These are phyloP conservation scores for Teleogryllus occipitalis DNA, from an alignment of 1,140 invertebrate species.

Conservation along the genomic window DNA sequence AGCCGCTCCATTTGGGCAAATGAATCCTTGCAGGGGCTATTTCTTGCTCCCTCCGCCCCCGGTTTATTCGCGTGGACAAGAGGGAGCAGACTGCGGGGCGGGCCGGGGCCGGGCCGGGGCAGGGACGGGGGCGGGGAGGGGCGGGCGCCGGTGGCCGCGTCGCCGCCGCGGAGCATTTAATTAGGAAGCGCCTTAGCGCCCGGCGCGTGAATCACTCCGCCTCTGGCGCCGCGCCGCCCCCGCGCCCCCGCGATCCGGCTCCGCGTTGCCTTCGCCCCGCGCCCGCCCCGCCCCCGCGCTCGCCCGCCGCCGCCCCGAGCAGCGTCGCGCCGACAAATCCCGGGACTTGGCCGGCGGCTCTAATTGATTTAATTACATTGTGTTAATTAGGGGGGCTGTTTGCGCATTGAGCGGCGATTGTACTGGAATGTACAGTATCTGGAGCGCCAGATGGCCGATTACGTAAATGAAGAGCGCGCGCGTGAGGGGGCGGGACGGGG, in stretches of 20 bases:
- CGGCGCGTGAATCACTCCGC: neutral
- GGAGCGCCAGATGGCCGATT: slow-evolving; percentile 19
- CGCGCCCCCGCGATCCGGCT: neutral
- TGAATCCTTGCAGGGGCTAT: too few species aligned
- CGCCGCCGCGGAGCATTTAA: too few species aligned
- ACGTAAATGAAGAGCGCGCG: slow-evolving; percentile 20
- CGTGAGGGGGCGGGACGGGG: too few species aligned
- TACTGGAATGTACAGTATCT: slow-evolving; percentile 20
- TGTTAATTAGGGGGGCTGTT: slow-evolving; percentile 23
- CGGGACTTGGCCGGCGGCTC: slow-evolving; percentile 15
- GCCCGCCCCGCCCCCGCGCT: neutral
- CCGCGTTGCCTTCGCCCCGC: neutral
- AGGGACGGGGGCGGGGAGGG: too few species aligned
- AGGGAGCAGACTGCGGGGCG: too few species aligned
- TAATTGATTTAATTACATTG: slow-evolving; percentile 26
- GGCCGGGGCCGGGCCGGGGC: too few species aligned
- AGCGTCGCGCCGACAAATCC: slow-evolving; percentile 21
- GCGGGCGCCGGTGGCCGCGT: too few species aligned
- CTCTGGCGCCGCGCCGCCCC: neutral
- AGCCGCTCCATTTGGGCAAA: too few species aligned
- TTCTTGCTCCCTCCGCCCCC: too few species aligned
- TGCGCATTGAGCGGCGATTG: slow-evolving; percentile 22
- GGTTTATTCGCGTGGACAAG: too few species aligned
- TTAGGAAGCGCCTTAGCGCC: too few species aligned
- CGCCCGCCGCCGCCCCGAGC: neutral